Evolutionary conservation across 2,888 invertebrate species (phyloP).

Genomic region (Lampropteryx suffumata): DNA sequence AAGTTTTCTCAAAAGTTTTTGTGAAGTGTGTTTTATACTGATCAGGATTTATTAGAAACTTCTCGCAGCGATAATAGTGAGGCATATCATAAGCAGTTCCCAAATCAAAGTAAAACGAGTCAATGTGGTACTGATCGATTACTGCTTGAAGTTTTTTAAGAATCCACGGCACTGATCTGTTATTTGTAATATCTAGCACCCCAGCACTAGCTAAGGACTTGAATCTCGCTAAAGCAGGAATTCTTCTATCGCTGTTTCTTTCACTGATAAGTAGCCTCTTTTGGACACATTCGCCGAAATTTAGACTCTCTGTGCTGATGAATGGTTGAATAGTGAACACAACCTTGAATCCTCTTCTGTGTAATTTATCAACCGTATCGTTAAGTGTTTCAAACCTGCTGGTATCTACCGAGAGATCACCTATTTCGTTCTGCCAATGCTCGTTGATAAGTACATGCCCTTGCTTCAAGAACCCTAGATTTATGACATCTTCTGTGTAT

Average conservation of each 20-base stretch:
- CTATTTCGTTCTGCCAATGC: slow-evolving; percentile 92
- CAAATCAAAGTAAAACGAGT: slow-evolving; percentile 92
- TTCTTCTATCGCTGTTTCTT: slow-evolving; percentile 88
- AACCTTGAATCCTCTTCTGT: slow-evolving; percentile 92
- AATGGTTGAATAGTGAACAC: slow-evolving; percentile 96
- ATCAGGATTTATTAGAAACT: slow-evolving; percentile 90
- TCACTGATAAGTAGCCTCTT: slow-evolving; percentile 91
- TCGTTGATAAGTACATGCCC: slow-evolving; percentile 91
- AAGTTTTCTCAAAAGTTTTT: slow-evolving; percentile 83
- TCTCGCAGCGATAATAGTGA: slow-evolving; percentile 91
- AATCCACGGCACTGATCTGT: slow-evolving; percentile 91
- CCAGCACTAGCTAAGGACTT: slow-evolving; percentile 91
- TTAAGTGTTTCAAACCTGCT: slow-evolving; percentile 90
- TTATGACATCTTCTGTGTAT: slow-evolving; percentile 93
- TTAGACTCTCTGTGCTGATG: slow-evolving; percentile 92
- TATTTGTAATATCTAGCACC: slow-evolving; percentile 93
- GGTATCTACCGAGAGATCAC: slow-evolving; percentile 92
- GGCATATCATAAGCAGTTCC: slow-evolving; percentile 94
- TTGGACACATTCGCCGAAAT: slow-evolving; percentile 91
- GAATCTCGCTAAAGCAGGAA: slow-evolving; percentile 92
- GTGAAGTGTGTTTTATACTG: slow-evolving; percentile 90
- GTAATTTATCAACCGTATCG: slow-evolving; percentile 90
- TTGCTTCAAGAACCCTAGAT: slow-evolving; percentile 88
- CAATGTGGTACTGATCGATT: slow-evolving; percentile 88
- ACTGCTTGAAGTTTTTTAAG: slow-evolving; percentile 87